Base-by-base conservation (phyloP, 2,888 invertebrate genomes). In the Chorisops tibialis region DNA sequence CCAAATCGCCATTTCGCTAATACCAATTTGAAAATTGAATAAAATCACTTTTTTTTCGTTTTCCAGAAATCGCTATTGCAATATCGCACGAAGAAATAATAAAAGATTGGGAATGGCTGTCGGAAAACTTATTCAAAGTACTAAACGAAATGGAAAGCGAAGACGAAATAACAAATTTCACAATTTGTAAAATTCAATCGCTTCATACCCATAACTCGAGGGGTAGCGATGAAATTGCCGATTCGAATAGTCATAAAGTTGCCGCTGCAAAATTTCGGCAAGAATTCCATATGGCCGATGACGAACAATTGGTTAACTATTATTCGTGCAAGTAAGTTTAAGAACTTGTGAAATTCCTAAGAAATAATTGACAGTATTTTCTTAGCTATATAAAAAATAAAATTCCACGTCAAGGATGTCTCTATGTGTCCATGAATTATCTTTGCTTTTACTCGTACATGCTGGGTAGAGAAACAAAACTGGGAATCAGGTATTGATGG, bases 391-490 rank as follows among this genome's bases (percentile, higher is more conserved):
- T 94, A 88, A 95, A 94, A 78, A 89, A 92, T 37, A 88, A 88
- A 75, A 82, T 98, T 68, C 97, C 96, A 0, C 82, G 93, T n/a
- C 97, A 97, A 80, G 98, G 98, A 35, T 94, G 95, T 88, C 82
- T 98, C 75, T 99, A 97, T 75, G 83, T 98, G n/a, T 96, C 96
- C 18, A 88, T 98, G 37, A 94, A 96, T 75, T 93, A 95, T 76
- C 84, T 97, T 75, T 96, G 96, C 75, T 99, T 98, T 79, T 91
- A 97, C 77, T 93, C 97, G 0, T 95, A 92, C 74, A 88, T 98
- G 72, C 84, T 98, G 78, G 95, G 96, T 7, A 87, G 85, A 63
- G 94, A 96, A 76, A 93, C 92, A 4, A 91, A 90, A 71, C 82
- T 96, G 50, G 87, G 91, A 68, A 85, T 97, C 61, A 84, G 93